Base-by-base conservation (phyloP, 2,113 vertebrate genomes). In the Semicossyphus pulcher region DNA sequence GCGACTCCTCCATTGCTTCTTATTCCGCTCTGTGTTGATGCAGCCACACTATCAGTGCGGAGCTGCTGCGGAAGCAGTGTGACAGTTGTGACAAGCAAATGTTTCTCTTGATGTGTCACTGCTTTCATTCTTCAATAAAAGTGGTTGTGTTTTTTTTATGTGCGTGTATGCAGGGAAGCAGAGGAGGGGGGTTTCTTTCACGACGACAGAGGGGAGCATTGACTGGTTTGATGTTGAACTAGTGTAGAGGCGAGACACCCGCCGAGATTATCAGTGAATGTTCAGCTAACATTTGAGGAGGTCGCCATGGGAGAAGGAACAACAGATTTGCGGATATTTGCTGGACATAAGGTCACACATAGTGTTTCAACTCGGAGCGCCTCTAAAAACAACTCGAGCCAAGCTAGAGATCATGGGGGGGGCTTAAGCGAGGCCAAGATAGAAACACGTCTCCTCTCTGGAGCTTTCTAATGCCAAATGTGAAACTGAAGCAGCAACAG, bases 281-380 rank as follows among this genome's bases (percentile, higher is more conserved):
- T 71, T 85, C 42, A 71, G 56, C 54, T 87, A 84, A 85, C 53
- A 80, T 86, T 86, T 81, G 75, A 72, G 66, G 49, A 73, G 67
- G 51, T 81, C 68, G 16, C 78, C 28, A 23, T 78, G 78, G 82
- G 72, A 81, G 80, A 61, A 29, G 74, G 53, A 85, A 83, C 83
- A 78, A 80, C 84, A 90, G 75, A 85, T 89, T 86, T 79, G 77
- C 0, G 12, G 70, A 85, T 87, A 84, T 85, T 85, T 90, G 61
- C 63, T 71, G 80, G 88, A 82, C 87, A 87, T 73, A 84, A 91
- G 86, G 88, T 92, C 61, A 72, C 72, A 84, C 75, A 69, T 74
- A 69, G 73, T 61, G 72, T 74, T 72, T 88, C 31, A 67, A 58
- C 61, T 85, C 54, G 31, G 61, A 80, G 67, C 51, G 62, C 7